Conservation (phyloP, 2,113 vertebrate genomes). For the Cryptotis parvus region DNA sequence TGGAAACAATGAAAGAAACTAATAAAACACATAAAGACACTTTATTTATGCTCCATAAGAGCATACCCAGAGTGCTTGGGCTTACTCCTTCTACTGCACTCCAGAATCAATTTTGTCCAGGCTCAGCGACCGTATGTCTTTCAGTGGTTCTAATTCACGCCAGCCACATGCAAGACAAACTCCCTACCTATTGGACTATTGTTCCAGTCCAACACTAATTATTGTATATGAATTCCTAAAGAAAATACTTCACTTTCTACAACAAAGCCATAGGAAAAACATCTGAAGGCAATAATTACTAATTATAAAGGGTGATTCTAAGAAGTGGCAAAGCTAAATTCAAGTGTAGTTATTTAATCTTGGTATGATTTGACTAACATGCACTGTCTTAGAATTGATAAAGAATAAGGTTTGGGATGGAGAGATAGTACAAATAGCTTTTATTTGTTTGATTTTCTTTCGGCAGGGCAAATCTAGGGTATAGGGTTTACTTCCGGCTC, state of each 20-base stretch:
- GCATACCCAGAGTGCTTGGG: too few species aligned
- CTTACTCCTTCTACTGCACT: too few species aligned
- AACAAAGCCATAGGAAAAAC: conserved; percentile 1
- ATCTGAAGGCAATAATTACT: neutral
- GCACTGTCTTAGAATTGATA: neutral
- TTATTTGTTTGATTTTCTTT: neutral
- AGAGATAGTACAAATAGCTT: neutral
- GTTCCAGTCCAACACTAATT: too few species aligned
- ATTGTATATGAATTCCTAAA: neutral
- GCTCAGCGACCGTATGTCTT: too few species aligned
- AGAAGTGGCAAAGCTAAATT: neutral
- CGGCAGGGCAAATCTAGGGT: too few species aligned
- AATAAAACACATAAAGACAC: neutral
- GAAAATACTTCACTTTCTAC: neutral
- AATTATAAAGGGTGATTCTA: conserved; percentile 13
- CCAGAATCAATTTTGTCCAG: too few species aligned
- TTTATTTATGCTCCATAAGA: neutral
- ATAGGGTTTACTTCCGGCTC: too few species aligned
- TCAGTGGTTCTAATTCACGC: too few species aligned
- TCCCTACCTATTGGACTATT: too few species aligned
- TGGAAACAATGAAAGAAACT: neutral
- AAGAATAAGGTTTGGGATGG: neutral
- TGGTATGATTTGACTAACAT: neutral
- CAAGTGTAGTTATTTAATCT: conserved; percentile 10
- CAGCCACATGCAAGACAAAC: too few species aligned